Percentiles rank a stretch among this genome's conserved stretches.
These are phyloP conservation scores for Caenorhabditis sulstoni DNA, from an alignment of 2,888 invertebrate species.

Conservation along the genomic window DNA sequence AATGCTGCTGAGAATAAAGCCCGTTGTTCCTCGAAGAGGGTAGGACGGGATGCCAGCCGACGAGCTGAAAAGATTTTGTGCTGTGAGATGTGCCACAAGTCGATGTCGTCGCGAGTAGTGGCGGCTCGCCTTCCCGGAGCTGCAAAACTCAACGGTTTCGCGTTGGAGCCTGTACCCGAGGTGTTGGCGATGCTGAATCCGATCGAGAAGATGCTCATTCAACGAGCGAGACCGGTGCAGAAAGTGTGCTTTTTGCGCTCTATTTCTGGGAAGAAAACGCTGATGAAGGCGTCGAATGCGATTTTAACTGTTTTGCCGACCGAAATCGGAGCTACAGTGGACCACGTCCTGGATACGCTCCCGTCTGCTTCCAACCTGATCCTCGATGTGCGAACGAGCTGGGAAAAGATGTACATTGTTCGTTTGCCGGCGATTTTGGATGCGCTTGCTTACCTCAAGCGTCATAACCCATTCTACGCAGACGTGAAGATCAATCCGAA, in stretches of 20 bases:
- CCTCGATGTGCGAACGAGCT: neutral
- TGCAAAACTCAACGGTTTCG: too few species aligned
- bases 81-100: too few species aligned
- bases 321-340: slow-evolving; percentile 30
- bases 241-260: neutral
- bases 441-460: slow-evolving; percentile 28
- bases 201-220: slow-evolving; percentile 4
- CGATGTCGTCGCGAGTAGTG: too few species aligned
- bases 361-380: slow-evolving; percentile 7
- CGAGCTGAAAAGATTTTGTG: too few species aligned
- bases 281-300: slow-evolving; percentile 2
- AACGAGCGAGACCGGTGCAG: neutral
- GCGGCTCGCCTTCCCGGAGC: too few species aligned
- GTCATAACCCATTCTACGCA: slow-evolving; percentile 16
- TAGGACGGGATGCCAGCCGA: too few species aligned
- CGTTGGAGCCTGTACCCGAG: too few species aligned
- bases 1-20: too few species aligned
- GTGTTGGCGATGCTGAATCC: too few species aligned
- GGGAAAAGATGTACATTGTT: neutral
- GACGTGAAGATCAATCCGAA: slow-evolving; percentile 19
- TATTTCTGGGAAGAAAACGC: neutral
- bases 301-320: neutral
- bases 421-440: slow-evolving; percentile 6
- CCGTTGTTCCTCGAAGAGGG: too few species aligned
- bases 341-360: slow-evolving; percentile 28